phyloP scores from a whole-genome alignment of 1,140 invertebrate species.

The Lanistes nyassanus region DNA sequence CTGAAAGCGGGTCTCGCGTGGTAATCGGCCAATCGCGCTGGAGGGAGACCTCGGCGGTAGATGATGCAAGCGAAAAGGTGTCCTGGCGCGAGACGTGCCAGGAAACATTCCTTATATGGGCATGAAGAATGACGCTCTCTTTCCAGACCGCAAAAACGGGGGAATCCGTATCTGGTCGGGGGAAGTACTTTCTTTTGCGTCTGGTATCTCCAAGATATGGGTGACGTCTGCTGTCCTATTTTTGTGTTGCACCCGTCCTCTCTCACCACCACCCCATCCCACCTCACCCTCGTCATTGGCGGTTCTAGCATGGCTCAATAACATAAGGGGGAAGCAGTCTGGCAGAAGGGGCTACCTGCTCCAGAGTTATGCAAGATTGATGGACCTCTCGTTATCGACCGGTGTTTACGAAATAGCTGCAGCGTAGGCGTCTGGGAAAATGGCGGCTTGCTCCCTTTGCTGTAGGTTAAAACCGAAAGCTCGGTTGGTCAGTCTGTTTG shows the following conservation, averaged over 20 bases:
- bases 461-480: too few relatives aligned
- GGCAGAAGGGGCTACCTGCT: not conserved
- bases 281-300: too few relatives aligned
- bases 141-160: not conserved
- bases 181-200: not conserved
- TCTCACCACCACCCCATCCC: too few relatives aligned
- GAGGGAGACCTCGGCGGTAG: not conserved
- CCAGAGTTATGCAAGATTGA: not conserved
- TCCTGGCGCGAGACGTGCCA: not conserved
- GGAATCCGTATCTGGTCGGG: constrained; percentile 7
- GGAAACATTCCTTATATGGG: constrained; percentile 9
- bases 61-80: not conserved
- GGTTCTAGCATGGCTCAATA: too few relatives aligned
- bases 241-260: not conserved
- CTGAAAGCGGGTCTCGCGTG: not conserved
- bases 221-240: not conserved
- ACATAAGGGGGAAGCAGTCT: not conserved
- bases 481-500: too few relatives aligned
- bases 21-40: not conserved
- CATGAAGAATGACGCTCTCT: constrained; percentile 3
- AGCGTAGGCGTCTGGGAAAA: not conserved
- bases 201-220: not conserved
- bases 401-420: not conserved
- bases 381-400: not conserved
- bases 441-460: too few relatives aligned